Percentiles rank a stretch among this genome's conserved stretches.
Evolutionary conservation across 1,140 invertebrate species (phyloP).

Genomic region (Melanaphis sacchari): DNA sequence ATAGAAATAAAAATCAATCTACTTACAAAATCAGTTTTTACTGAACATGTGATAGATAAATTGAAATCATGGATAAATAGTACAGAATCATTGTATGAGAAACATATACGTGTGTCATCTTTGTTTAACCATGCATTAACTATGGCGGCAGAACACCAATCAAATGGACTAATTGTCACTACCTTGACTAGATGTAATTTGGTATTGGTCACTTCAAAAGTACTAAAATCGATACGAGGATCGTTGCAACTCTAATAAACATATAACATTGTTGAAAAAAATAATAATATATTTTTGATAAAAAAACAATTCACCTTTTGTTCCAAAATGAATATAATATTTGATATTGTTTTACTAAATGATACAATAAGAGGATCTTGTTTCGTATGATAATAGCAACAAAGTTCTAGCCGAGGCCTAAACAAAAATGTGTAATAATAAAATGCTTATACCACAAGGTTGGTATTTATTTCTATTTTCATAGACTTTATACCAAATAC

Average conservation of each 20-base stretch:
- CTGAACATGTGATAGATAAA: conserved; percentile 70
- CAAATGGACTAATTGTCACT: conserved; percentile 50
- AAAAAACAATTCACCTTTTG: conserved; percentile 69
- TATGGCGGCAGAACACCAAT: conserved; percentile 44
- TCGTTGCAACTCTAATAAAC: conserved; percentile 29
- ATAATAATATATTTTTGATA: not conserved
- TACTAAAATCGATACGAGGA: conserved; percentile 39
- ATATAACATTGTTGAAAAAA: not conserved
- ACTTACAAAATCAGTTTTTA: conserved; percentile 73
- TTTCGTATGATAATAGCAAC: conserved; percentile 74
- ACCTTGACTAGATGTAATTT: conserved; percentile 42
- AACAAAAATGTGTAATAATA: conserved; percentile 61
- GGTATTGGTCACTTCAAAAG: conserved; percentile 46
- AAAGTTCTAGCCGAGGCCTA: conserved; percentile 69
- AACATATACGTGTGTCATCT: conserved; percentile 51
- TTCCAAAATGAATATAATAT: conserved; percentile 77
- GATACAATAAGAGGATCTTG: conserved; percentile 74
- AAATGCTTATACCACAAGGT: conserved; percentile 31
- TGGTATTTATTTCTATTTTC: not conserved
- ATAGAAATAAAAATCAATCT: conserved; percentile 11
- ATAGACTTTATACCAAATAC: not conserved
- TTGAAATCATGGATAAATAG: conserved; percentile 76
- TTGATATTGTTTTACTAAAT: conserved; percentile 72
- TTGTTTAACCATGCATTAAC: conserved; percentile 44
- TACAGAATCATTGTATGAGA: conserved; percentile 69